Conservation (phyloP, 2,888 invertebrate genomes). For the Nomada ruficornis region DNA sequence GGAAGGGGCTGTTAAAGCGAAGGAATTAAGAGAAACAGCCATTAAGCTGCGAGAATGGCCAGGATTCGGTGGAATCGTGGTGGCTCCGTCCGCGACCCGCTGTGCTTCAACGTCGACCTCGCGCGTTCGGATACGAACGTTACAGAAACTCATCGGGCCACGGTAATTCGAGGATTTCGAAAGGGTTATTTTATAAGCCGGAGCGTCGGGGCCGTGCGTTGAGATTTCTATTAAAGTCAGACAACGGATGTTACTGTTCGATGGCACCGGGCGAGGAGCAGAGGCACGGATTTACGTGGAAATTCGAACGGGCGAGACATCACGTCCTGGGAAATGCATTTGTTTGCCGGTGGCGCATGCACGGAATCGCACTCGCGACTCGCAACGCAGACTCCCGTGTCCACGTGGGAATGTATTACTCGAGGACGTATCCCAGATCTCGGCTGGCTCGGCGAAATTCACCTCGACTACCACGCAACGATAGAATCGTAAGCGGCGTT, state of each 20-base stretch:
- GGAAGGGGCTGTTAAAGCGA: constrained; percentile 61
- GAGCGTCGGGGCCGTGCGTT: no score
- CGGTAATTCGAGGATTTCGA: no score
- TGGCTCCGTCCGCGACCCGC: constrained; percentile 1
- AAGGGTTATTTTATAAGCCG: no score
- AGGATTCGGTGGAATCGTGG: constrained; percentile 46
- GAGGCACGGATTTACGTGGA: constrained; percentile 28
- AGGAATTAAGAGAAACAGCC: constrained; percentile 64
- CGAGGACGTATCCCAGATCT: constrained; percentile 8
- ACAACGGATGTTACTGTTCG: not conserved
- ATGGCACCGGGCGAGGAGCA: constrained; percentile 21
- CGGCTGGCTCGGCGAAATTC: constrained; percentile 13
- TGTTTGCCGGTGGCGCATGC: constrained; percentile 38
- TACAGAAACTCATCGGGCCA: no score
- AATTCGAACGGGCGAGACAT: constrained; percentile 34
- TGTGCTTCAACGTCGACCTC: constrained; percentile 28
- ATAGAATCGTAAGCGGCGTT: not conserved
- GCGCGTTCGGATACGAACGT: constrained; percentile 31
- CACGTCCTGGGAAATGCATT: constrained; percentile 30
- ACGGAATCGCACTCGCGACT: constrained; percentile 27
- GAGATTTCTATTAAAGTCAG: no score
- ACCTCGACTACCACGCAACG: not conserved
- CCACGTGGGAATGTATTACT: constrained; percentile 14
- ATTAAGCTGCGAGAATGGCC: constrained; percentile 58
- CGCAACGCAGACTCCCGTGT: not conserved